Evolutionary conservation across 2,113 vertebrate species (phyloP), one percentile per base, ranked within the genome.

Genomic region (Pteropus alecto): DNA sequence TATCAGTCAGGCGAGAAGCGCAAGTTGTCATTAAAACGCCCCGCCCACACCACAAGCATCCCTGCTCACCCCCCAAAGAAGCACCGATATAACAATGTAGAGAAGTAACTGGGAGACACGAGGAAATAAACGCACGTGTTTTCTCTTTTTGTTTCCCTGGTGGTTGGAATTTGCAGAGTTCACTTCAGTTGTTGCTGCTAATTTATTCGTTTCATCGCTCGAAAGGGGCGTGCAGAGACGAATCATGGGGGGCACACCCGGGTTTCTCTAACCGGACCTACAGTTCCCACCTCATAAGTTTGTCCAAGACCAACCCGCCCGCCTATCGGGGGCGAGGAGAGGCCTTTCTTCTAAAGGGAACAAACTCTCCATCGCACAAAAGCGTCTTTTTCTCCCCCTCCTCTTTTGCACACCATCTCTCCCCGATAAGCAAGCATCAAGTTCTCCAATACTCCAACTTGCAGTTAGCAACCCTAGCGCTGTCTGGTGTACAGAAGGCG

Each of bases 331-430:
- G 98, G 97, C 96, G 94, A 97, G 97, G 97, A 98, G 98, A 98
- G 97, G 87, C 97, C 82, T 96, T 95, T 98, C 96, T 97, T 95
- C 90, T 74, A 96, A 98, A 90, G 96, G 67, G 94, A 96, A 93
- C 97, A 97, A 98, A 98, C 98, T 98, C 98, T 97, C 85, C 96
- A 24, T 83, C 65, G 97, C 98, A 98, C 98, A 98, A 98, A 98
- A 98, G 97, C 95, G 87, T 90, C 97, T 94, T 90, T 28, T 97
- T 86, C 67, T 2, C 83, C 96, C 33, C n/a, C 78, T 24, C 85
- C 91, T 94, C 94, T 86, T 86, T 83, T 96, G 96, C 97, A 98
- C 98, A 96, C 96, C 91, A 76, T 97, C 89, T 87, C 96, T 98
- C 92, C 89, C 60, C 7, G 41, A 88, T 88, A 60, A 95, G 91